A percentile compares a stretch with the other conserved stretches of the same genome.
These are phyloP conservation scores for Vimba vimba DNA, from an alignment of 2,113 vertebrate genomes.

Conservation along the genomic window DNA sequence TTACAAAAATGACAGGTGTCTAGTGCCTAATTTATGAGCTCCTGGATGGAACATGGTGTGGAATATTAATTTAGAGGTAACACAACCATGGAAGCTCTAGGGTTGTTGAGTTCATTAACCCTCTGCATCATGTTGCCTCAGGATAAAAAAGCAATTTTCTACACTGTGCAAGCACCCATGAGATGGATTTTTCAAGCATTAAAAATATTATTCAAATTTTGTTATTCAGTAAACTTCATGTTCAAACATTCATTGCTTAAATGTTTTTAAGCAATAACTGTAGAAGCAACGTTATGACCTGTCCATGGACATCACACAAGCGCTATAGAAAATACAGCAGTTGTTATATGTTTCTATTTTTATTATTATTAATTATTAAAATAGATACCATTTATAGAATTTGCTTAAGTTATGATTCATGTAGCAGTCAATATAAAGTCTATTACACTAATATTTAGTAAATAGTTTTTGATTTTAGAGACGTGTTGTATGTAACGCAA, in stretches of 20 bases:
- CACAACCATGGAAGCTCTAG: not conserved
- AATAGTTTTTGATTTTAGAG: not conserved
- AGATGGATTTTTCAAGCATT: not conserved
- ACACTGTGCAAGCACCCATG: not conserved
- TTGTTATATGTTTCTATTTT: not conserved
- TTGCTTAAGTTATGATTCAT: not conserved
- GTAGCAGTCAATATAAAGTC: not conserved
- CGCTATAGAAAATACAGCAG: not conserved
- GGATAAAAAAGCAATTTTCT: conserved; percentile 22
- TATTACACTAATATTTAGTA: not conserved
- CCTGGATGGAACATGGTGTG: not conserved
- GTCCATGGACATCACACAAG: not conserved
- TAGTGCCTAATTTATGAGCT: not conserved
- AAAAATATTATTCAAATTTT: not conserved
- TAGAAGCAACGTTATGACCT: not conserved
- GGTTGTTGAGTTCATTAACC: conserved; percentile 8
- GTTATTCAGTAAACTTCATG: not conserved
- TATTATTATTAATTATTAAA: not conserved
- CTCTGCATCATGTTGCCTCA: not conserved
- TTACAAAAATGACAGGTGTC: not conserved
- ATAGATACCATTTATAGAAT: not conserved
- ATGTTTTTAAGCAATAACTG: not conserved
- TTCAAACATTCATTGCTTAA: not conserved
- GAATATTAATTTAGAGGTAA: not conserved
- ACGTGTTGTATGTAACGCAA: not conserved